Conservation (phyloP, 35 echinoderm and acorn worm genomes). For the Heliocidaris erythrogramma region DNA sequence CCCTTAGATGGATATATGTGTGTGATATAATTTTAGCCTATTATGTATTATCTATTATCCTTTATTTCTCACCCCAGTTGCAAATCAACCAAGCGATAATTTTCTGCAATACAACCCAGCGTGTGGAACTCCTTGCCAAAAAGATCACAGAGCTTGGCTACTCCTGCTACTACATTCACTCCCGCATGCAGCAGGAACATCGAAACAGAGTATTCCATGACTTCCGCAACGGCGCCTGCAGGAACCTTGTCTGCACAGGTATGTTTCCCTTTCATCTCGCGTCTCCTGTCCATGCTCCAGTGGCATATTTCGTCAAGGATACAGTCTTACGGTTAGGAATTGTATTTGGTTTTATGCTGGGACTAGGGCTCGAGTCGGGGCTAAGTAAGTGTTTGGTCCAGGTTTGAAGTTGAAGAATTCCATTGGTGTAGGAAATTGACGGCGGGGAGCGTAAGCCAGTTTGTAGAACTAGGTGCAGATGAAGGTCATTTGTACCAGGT, state of each 20-base stretch:
- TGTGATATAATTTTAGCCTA: too few relatives aligned
- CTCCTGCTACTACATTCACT: slow-evolving; percentile 96
- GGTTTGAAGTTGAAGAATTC: too few relatives aligned
- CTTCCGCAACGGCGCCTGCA: slow-evolving; percentile 86
- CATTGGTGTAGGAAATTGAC: background rate
- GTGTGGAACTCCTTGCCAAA: slow-evolving; percentile 90
- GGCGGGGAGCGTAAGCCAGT: too few relatives aligned
- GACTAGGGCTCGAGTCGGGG: background rate
- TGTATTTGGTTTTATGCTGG: too few relatives aligned
- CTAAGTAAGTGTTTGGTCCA: background rate
- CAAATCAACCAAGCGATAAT: slow-evolving; percentile 99
- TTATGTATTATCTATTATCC: too few relatives aligned
- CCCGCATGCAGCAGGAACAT: slow-evolving; percentile 91
- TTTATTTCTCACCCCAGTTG: slow-evolving; percentile 53
- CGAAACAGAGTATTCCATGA: slow-evolving; percentile 92
- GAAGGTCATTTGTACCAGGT: too few relatives aligned
- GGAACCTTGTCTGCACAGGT: slow-evolving; percentile 91
- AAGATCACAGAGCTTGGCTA: slow-evolving; percentile 94
- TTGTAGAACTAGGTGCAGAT: too few relatives aligned
- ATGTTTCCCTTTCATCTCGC: background rate
- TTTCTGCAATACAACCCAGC: slow-evolving; percentile 95
- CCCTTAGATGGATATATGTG: too few relatives aligned
- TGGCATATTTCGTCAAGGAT: background rate
- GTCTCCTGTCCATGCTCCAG: background rate
- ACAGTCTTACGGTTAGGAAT: too few relatives aligned